Evolutionary conservation across 2,888 invertebrate genomes (phyloP), one percentile per base, ranked within the genome.

Genomic region (Drosophila phalerata): DNA sequence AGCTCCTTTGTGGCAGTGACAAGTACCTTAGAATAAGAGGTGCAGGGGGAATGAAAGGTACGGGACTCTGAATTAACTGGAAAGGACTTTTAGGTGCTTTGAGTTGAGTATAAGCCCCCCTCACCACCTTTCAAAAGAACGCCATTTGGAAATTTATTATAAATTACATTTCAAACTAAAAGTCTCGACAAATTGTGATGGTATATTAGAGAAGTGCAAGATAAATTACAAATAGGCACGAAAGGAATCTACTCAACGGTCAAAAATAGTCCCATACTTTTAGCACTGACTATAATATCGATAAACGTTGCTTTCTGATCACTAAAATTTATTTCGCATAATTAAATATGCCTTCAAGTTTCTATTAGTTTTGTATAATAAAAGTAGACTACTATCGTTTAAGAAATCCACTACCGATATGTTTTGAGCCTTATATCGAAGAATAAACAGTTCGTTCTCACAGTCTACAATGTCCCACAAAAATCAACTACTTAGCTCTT

Each of bases 1-100:
- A 45, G 45, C 67, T 67, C 62, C 65, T 79, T 82, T 79, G 63
- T 75, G 40, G 19, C 53, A 42, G 25, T 78, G 75, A 68, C 75
- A 75, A 56, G 42, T n/a, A 22, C 45, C 30, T 22, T n/a, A 19
- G 57, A 37, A 9, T 5, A 11, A 4, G 1, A 43, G 17, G 30
- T n/a, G 4, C 37, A 3, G 1, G 37, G 11, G 49, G 34, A 10
- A 8, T 22, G 47, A 38, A 15, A 42, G 28, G 42, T 43, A 28
- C 19, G 38, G 57, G 37, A 5, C 25, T 30, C 22, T 13, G 30
- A 57, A 47, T 45, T 48, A 47, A 48, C 30, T 38, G 10, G 1
- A 13, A 10, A 47, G 25, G 34, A 56, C 63, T 57, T 57, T 40
- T 22, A 22, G n/a, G 32, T 48, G 25, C 43, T 56, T 62, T 37